A percentile compares a stretch with the other conserved stretches of the same genome.
Conservation (phyloP, 1,140 invertebrate genomes). For the Teleopsis dalmanni region DNA sequence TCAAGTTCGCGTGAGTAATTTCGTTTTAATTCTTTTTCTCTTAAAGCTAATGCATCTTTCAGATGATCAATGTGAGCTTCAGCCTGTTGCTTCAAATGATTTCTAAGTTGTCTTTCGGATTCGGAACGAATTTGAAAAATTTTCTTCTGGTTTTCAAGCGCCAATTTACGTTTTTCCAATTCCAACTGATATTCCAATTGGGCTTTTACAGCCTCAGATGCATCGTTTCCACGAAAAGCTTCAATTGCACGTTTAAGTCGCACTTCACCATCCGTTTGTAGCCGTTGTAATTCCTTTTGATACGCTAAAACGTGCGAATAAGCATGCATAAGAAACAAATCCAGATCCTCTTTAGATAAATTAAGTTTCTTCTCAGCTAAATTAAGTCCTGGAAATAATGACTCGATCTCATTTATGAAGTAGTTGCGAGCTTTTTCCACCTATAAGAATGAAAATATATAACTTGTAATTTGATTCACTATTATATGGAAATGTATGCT, state of each 20-base stretch:
- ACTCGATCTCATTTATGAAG: constrained; percentile 65
- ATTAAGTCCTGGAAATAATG: constrained; percentile 62
- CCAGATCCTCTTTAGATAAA: constrained; percentile 56
- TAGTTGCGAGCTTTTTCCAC: constrained; percentile 60
- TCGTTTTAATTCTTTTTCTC: constrained; percentile 62
- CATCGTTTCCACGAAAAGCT: constrained; percentile 45
- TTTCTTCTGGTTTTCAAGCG: constrained; percentile 51
- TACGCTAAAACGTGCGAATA: constrained; percentile 57
- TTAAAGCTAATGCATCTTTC: constrained; percentile 61
- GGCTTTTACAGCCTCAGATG: constrained; percentile 44
- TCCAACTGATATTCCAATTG: constrained; percentile 50
- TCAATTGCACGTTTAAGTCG: constrained; percentile 57
- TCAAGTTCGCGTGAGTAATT: constrained; percentile 57
- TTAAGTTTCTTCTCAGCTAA: constrained; percentile 57
- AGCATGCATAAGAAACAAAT: constrained; percentile 60
- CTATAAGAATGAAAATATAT: constrained; percentile 1
- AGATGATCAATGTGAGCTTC: constrained; percentile 79
- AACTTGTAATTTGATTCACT: background rate
- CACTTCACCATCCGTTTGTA: constrained; percentile 56
- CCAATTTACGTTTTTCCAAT: constrained; percentile 49
- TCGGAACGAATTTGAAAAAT: constrained; percentile 52
- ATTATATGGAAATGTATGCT: background rate
- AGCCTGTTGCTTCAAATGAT: constrained; percentile 69
- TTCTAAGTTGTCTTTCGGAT: constrained; percentile 65
- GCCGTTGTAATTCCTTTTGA: constrained; percentile 63